These are phyloP conservation scores for Drosophila ironensis DNA, from an alignment of 1,140 invertebrate species.

Conservation along the genomic window DNA sequence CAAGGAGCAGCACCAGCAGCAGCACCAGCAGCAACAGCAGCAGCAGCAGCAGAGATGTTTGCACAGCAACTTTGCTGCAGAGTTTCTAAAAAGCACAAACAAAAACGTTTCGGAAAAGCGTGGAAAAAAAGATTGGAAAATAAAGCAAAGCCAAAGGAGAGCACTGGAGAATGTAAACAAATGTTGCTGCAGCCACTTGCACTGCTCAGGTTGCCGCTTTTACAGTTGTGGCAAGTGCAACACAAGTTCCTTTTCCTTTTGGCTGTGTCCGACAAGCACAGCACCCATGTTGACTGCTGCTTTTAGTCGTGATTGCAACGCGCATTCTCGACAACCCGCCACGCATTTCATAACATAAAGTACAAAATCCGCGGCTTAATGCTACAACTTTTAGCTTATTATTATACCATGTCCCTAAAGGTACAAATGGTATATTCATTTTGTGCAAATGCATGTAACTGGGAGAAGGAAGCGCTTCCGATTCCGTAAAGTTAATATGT, in stretches of 20 bases:
- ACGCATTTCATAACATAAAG: too few relatives aligned
- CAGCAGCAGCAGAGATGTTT: slow-evolving; percentile 51
- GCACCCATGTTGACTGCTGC: neutral
- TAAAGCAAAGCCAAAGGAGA: neutral
- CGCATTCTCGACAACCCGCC: too few relatives aligned
- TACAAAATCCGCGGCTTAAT: too few relatives aligned
- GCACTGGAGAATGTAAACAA: slow-evolving; percentile 53
- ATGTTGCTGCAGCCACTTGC: neutral
- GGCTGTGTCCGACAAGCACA: neutral
- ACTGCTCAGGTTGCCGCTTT: neutral
- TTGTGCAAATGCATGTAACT: too few relatives aligned
- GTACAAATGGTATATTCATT: too few relatives aligned
- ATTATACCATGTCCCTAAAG: too few relatives aligned
- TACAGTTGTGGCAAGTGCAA: neutral
- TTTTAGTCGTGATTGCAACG: too few relatives aligned
- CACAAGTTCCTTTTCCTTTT: neutral
- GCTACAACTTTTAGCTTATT: too few relatives aligned
- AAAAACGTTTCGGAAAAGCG: neutral
- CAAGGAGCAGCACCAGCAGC: neutral
- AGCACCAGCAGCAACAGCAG: neutral
- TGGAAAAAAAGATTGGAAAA: neutral
- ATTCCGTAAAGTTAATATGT: too few relatives aligned
- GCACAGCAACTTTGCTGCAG: slow-evolving; percentile 45
- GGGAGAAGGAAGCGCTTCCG: too few relatives aligned
- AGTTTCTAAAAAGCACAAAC: slow-evolving; percentile 25